Evolutionary conservation across 2,113 vertebrate genomes (phyloP), one percentile per base, ranked within the genome.

Genomic region (Phylloscopus whistleri): DNA sequence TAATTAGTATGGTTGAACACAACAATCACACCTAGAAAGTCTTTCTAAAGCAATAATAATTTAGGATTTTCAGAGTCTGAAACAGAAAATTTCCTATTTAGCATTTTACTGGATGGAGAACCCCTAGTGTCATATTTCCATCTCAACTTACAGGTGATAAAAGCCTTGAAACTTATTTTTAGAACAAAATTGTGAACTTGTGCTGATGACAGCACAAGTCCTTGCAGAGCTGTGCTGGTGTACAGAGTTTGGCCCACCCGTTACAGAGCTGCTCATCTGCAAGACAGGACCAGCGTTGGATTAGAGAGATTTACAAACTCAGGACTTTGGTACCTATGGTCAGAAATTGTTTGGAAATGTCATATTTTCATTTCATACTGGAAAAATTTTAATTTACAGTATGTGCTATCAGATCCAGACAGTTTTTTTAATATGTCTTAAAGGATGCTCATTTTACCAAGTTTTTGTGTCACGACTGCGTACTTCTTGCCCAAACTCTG

Each of bases 221-320:
- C 39, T 77, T 33, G 18, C 18, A 74, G 76, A 74, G 31, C 46
- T 69, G 0, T 16, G 1, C 24, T 41, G n/a, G 7, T 2, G 1
- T 30, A n/a, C n/a, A 43, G 84, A 41, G 53, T 83, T 62, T 69
- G 39, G 31, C 49, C 28, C 10, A 5, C 28, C 5, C 27, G 3
- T 62, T 73, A 20, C 9, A 16, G 0, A 2, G 67, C 72, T 69
- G 43, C 56, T 84, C 13, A 46, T 59, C n/a, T 24, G 2, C 0
- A 0, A 63, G 28, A 52, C 41, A 39, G 37, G 13, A 80, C 13
- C 1, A 3, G 43, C 31, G 8, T 0, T 49, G 51, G 22, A 46
- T 49, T 69, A 52, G 23, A 60, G 46, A 72, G 18, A 80, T 64
- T 69, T 77, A 31, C 17, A 64, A 20, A 20, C 24, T 84, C 46